Base-by-base conservation (phyloP, 2,113 vertebrate genomes). In the Rhynchopsitta pachyrhyncha region DNA sequence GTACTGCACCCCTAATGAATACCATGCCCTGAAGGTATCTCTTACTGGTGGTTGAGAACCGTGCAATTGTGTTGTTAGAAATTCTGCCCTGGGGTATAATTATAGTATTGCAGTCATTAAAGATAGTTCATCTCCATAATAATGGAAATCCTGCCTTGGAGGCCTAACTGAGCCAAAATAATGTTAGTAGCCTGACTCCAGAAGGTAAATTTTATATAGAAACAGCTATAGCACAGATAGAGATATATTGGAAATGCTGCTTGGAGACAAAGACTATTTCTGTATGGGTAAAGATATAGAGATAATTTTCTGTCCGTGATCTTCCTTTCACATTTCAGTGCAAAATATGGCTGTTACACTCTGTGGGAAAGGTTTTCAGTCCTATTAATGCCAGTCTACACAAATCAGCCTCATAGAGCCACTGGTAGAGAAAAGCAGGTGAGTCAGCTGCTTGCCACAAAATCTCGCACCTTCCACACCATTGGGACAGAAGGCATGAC, bases 31-130 rank as follows among this genome's bases (percentile, higher is more conserved):
- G 78, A 70, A 97, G 97, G 82, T 88, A 85, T 96, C 92, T 95
- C 81, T 78, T 91, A 62, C 92, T 90, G 94, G 77, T 93, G 94
- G 84, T 74, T 95, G 91, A 88, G 92, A 97, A 57, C 95, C 93
- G 57, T 82, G 83, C 82, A 81, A 91, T 93, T 91, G 88, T 81
- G 92, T 96, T 97, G 97, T 97, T 97, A 98, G 97, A 83, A 94
- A 97, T 97, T 95, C 96, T 92, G 97, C 98, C 97, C 97, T 95
- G 88, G 97, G 96, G 98, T 98, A 87, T 97, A 97, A 97, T 98
- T 98, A 97, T 89, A 95, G 97, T 95, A 95, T 97, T 97, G 97
- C 96, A 92, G 90, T 97, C 98, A 98, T 98, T 98, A 98, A 97
- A 96, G 91, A 88, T 91, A 97, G 88, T 97, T 98, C 97, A 96